Evolutionary conservation across 2,888 invertebrate genomes (phyloP), one percentile per base, ranked within the genome.

Genomic region (Halictus quadricinctus): DNA sequence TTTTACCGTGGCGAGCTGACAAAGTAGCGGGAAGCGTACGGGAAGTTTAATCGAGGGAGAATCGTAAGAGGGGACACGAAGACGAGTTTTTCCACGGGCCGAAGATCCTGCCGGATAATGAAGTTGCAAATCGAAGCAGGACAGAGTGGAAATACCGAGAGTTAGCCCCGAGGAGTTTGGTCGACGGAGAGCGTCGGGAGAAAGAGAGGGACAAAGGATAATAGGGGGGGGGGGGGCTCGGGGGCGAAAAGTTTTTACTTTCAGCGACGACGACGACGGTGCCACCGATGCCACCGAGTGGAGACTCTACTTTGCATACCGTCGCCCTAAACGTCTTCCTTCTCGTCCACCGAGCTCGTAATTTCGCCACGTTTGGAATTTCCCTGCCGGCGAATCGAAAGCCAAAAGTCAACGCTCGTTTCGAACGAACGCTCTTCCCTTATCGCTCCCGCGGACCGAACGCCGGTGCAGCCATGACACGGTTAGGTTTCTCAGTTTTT

Each of bases 111-210:
- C 75, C 83, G 83, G 84, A 80, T 90, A 90, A 90, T 90, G 88
- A 89, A 90, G 88, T 90, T 90, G 85, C 89, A 90, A 90, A 90
- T 90, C 90, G 89, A 88, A 88, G 87, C 83, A 74, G 75, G 83
- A 66, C 60, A 66, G 21, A 74, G 73, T 4, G 78, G 76, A 75
- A 72, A 70, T 70, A 80, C 75, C 72, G 80, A 78, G 80, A 80
- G 69, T 74, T 21, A 54, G 58, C 80, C 80, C 21, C 72, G 74
- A 80, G 76, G 43, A 81, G 79, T 64, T 84, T 36, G 25, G 69
- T 36, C 81, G 75, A 18, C 25, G 12, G 25, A 12, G 5, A 25
- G 58, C 10, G 7, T 2, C 29, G 58, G 8, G 3, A n/a, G 12
- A 25, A 1, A 25, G 5, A 60, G 60, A 25, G 25, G 13, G 60